Evolutionary conservation across 1,140 invertebrate species (phyloP).

Genomic region (Lasaia peninsularis): DNA sequence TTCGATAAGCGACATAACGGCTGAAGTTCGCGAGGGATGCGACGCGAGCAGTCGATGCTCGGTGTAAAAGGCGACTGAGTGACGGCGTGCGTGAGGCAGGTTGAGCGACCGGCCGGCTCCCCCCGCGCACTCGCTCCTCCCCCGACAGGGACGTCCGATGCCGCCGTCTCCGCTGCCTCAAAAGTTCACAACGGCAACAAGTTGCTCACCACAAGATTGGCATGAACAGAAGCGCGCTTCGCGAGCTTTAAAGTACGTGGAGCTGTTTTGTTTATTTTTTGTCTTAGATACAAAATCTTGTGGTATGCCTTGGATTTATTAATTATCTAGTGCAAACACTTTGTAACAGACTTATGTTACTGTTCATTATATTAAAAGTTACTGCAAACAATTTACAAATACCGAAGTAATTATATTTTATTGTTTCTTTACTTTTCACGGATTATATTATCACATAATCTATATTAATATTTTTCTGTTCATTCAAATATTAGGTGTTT

Average conservation of each 20-base stretch:
- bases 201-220: constrained; percentile 72
- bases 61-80: constrained; percentile 59
- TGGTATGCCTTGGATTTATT: constrained; percentile 14
- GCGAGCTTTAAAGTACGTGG: constrained; percentile 75
- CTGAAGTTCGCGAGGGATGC: constrained; percentile 34
- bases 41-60: constrained; percentile 36
- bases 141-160: constrained; percentile 55
- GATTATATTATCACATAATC: too few relatives aligned
- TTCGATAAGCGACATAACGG: constrained; percentile 71
- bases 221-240: constrained; percentile 73
- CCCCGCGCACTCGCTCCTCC: constrained; percentile 67
- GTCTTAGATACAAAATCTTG: constrained; percentile 60
- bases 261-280: constrained; percentile 71
- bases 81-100: constrained; percentile 10
- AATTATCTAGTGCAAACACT: constrained; percentile 1
- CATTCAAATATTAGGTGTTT: too few relatives aligned
- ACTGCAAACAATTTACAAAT: neutral
- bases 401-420: too few relatives aligned
- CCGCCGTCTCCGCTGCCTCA: constrained; percentile 41
- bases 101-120: constrained; percentile 38
- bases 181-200: constrained; percentile 74
- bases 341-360: too few relatives aligned
- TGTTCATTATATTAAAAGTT: constrained; percentile 1
- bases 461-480: too few relatives aligned
- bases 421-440: too few relatives aligned